Conservation (phyloP, 2,888 invertebrate genomes). For the Dioctria rufipes region DNA sequence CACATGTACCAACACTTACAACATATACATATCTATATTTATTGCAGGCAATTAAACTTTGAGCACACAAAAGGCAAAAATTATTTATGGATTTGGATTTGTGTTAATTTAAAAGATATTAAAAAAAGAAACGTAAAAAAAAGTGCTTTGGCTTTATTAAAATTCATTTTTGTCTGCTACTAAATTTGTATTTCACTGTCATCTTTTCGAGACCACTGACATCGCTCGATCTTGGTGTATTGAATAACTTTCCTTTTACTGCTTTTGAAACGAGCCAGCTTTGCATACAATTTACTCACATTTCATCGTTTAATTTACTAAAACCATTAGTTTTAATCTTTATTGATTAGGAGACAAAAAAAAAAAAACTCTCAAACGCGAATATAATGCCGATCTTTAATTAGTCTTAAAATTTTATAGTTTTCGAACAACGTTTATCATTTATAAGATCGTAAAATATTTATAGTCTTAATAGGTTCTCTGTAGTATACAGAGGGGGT, state of each 20-base stretch:
- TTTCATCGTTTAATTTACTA: neutral
- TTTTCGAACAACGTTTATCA: conserved; percentile 38
- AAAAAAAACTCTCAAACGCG: neutral
- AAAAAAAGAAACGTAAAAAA: neutral
- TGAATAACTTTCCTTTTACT: conserved; percentile 12
- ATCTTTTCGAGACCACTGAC: no score
- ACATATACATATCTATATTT: no score
- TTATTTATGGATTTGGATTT: conserved; percentile 4
- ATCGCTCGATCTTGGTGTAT: neutral
- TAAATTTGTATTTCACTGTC: neutral
- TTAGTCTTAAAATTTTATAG: conserved; percentile 40
- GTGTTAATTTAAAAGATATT: neutral
- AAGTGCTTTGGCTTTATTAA: neutral
- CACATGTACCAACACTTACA: no score
- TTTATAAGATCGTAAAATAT: conserved; percentile 45
- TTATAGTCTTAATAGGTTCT: conserved; percentile 7
- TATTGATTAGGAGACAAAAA: neutral
- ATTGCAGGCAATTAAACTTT: no score
- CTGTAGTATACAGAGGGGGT: no score
- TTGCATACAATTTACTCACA: conserved; percentile 26
- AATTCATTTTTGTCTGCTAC: neutral
- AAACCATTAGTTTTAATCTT: neutral
- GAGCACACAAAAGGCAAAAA: neutral
- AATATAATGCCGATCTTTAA: conserved; percentile 11
- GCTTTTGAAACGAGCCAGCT: conserved; percentile 2